Evolutionary conservation across 2,113 vertebrate species (phyloP).

Genomic region (Lophura nycthemera): DNA sequence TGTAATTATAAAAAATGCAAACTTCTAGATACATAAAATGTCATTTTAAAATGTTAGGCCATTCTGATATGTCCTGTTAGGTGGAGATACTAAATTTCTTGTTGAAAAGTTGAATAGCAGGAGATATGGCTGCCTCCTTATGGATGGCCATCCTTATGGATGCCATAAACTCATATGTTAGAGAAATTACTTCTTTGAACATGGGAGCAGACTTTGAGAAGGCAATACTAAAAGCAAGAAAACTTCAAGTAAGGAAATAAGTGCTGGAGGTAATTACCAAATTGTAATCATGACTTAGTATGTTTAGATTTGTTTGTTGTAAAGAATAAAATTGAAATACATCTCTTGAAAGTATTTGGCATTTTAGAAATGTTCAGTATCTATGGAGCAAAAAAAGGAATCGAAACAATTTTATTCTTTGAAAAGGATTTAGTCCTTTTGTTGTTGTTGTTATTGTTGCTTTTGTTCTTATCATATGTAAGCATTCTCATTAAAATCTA

Average conservation of each 20-base stretch:
- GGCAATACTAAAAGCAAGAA: background rate
- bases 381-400: background rate
- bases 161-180: background rate
- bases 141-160: too few relatives aligned
- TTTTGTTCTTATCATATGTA: background rate
- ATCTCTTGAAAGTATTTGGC: background rate
- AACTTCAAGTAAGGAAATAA: background rate
- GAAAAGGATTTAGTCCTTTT: background rate
- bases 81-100: background rate
- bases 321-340: background rate
- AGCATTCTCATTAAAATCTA: background rate
- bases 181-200: background rate
- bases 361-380: background rate
- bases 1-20: background rate
- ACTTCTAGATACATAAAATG: background rate
- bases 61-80: background rate
- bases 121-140: background rate
- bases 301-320: background rate
- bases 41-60: background rate
- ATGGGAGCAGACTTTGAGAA: background rate
- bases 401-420: background rate
- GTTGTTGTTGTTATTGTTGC: background rate
- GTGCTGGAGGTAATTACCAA: conserved; percentile 14
- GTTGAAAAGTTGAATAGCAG: background rate
- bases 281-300: background rate